Percentiles rank a stretch among this genome's conserved stretches.
phyloP scores from a whole-genome alignment of 2,113 vertebrate species.

The Hyperopisus bebe region DNA sequence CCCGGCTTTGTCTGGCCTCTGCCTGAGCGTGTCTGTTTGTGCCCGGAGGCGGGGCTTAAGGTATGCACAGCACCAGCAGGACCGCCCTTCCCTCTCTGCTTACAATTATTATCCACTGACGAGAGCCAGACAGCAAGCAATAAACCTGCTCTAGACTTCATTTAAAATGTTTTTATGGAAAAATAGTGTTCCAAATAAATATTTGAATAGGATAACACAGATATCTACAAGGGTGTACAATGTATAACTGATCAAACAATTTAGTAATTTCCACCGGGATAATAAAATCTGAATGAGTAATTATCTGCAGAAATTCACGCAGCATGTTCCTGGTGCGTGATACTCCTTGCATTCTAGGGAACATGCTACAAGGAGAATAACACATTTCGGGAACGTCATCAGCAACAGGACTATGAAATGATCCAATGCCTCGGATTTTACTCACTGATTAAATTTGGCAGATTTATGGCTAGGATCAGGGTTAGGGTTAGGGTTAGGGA shows the following conservation, averaged over 20 bases:
- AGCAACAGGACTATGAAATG: background rate
- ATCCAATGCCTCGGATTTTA: background rate
- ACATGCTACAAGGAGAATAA: background rate
- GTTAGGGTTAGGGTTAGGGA: background rate
- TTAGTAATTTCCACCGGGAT: background rate
- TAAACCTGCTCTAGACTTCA: background rate
- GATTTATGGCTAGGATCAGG: background rate
- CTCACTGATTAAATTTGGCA: background rate
- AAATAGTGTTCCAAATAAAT: background rate
- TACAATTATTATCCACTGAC: background rate
- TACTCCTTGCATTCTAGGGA: background rate
- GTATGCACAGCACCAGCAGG: background rate
- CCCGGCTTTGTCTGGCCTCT: background rate
- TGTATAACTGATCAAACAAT: background rate
- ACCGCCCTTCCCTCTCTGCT: background rate
- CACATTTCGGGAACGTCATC: background rate
- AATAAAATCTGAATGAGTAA: background rate
- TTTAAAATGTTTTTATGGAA: background rate
- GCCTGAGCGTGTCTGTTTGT: background rate
- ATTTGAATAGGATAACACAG: background rate
- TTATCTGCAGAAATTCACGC: background rate
- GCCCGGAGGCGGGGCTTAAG: background rate
- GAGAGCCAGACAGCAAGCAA: background rate
- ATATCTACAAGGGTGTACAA: background rate
- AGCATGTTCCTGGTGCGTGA: background rate